Base-by-base conservation (phyloP, 2,888 invertebrate genomes). In the Calliopum simillimum region DNA sequence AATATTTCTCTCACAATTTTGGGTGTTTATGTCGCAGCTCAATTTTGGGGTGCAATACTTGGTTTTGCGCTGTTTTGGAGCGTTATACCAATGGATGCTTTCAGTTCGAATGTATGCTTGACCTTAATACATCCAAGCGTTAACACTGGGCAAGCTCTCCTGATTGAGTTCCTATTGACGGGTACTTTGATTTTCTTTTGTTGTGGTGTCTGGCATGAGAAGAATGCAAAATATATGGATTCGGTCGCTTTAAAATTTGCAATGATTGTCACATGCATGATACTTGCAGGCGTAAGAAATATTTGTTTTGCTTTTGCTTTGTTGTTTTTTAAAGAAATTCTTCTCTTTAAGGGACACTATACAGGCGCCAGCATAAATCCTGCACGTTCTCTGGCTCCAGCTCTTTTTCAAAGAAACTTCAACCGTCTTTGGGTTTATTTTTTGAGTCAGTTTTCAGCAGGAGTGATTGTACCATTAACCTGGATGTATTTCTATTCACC, bases 121-220 rank as follows among this genome's bases (percentile, higher is more conserved):
- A 53, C 68, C 5, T 73, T 71, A 4, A 74, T 79, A 1, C 23
- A 77, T 70, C 47, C 66, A 5, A 64, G 65, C 25, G 62, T 79
- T 0, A 65, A 72, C 6, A 53, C 56, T 19, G 0, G 59, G 2
- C 78, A 79, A 53, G 65, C 77, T 0, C 13, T 76, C 1, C 33
- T 55, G 33, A 76, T 79, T 44, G 79, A 79, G 33, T 69, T 70
- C 2, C 64, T 79, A 3, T 67, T 79, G 5, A 76, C 79, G 1
- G 53, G 72, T 0, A 69, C 76, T 0, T 21, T 78, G 5, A 23
- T 79, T 1, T 65, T 79, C 43, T 78, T 73, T 46, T 79, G 79
- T 78, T 78, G 79, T 21, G 76, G 79, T 2, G 62, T 79, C n/a
- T 79, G 79, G 79, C 79, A 79, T 74, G 74, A 78, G 8, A 76